These are phyloP conservation scores for Chunga burmeisteri DNA, from an alignment of 2,113 vertebrate genomes.

Conservation along the genomic window DNA sequence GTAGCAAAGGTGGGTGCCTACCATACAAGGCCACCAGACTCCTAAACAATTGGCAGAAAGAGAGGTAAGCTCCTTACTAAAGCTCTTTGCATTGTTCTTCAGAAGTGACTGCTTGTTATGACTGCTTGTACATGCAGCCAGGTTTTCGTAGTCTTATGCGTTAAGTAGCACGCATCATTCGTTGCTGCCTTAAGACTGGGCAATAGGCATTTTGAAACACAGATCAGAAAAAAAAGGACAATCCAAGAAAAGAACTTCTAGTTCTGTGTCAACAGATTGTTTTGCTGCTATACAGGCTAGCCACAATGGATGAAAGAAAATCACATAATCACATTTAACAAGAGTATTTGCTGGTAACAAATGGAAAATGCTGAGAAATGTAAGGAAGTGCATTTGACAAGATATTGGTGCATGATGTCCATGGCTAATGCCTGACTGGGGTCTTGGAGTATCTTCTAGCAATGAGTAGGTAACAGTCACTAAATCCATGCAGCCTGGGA, in stretches of 20 bases:
- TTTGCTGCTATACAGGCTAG: neutral
- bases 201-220: neutral
- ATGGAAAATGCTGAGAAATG: neutral
- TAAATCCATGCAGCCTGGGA: neutral
- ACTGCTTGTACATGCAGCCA: neutral
- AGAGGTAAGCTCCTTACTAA: neutral
- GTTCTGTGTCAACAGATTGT: neutral
- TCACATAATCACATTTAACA: neutral
- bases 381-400: neutral
- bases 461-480: neutral
- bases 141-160: neutral
- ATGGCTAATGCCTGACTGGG: neutral
- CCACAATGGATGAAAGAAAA: neutral
- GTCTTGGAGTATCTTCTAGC: neutral
- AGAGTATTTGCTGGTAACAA: neutral
- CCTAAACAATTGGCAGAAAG: neutral
- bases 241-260: neutral
- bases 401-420: neutral
- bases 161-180: neutral
- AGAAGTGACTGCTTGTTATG: neutral
- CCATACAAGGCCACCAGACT: neutral
- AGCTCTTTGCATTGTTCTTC: neutral
- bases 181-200: neutral
- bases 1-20: neutral
- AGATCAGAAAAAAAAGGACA: neutral